Conservation (phyloP, 2,113 vertebrate genomes). For the Cebidichthys violaceus region DNA sequence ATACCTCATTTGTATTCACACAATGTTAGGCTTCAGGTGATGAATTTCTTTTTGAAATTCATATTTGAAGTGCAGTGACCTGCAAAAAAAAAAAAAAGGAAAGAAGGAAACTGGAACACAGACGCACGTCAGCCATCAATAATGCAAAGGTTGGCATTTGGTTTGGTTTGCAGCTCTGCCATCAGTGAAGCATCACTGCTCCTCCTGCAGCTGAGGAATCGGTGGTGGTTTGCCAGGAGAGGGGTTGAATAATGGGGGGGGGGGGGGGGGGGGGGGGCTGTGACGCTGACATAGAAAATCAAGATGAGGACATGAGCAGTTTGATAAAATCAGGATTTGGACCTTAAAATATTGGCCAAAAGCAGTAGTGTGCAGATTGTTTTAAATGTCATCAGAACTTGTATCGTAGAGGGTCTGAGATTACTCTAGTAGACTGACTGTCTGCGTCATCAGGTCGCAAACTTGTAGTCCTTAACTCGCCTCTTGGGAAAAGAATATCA, state of each 20-base stretch:
- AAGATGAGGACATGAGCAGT: slow-evolving; percentile 19
- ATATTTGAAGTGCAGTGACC: slow-evolving; percentile 16
- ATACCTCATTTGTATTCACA: not conserved
- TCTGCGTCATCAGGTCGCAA: slow-evolving; percentile 8
- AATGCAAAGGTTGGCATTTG: slow-evolving; percentile 76
- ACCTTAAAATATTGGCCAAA: not conserved
- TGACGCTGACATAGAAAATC: not conserved
- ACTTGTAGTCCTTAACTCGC: not conserved
- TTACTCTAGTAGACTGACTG: not conserved
- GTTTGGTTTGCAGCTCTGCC: slow-evolving; percentile 47
- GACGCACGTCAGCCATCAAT: slow-evolving; percentile 64
- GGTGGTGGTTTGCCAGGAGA: not conserved
- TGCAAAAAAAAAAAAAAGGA: slow-evolving; percentile 3
- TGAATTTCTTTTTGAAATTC: not conserved
- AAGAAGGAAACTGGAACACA: slow-evolving; percentile 24
- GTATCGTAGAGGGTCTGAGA: not conserved
- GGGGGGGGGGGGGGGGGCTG: too few relatives aligned
- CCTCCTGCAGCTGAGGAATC: slow-evolving; percentile 41
- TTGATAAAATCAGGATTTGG: not conserved
- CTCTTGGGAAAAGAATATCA: not conserved
- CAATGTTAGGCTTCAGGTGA: not conserved
- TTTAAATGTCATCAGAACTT: slow-evolving; percentile 5
- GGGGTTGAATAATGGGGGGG: not conserved
- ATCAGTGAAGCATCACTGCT: slow-evolving; percentile 67
- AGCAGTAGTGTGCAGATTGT: not conserved